A percentile compares a stretch with the other conserved stretches of the same genome.
Evolutionary conservation across 2,113 vertebrate genomes (phyloP).

Genomic region (Alectura lathami): DNA sequence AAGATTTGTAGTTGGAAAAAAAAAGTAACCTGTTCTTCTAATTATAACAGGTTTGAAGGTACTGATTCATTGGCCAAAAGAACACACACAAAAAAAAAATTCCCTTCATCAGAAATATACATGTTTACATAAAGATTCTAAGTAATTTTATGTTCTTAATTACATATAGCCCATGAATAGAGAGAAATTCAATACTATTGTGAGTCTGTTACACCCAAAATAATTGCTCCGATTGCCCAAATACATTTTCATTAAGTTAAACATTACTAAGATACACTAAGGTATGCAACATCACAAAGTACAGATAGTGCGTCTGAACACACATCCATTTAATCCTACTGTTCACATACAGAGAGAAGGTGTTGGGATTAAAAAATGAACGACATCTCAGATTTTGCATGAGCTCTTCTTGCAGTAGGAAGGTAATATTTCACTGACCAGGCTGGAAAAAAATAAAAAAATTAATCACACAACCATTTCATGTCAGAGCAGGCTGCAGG

Average conservation of each 20-base stretch:
- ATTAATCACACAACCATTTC: neutral
- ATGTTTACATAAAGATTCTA: neutral
- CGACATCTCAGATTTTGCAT: neutral
- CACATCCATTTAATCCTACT: neutral
- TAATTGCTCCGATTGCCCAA: neutral
- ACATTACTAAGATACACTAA: neutral
- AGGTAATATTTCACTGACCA: neutral
- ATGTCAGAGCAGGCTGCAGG: neutral
- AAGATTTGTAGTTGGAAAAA: neutral
- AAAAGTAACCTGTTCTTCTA: neutral
- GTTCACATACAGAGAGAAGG: neutral
- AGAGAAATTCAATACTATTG: neutral
- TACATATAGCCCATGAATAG: neutral
- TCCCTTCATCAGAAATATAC: neutral
- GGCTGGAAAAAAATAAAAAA: neutral
- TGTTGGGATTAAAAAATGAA: neutral
- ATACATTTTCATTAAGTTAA: neutral
- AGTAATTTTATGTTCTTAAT: neutral
- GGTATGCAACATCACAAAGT: neutral
- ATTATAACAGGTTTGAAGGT: neutral
- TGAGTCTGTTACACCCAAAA: neutral
- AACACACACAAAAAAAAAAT: neutral
- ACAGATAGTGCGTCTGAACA: neutral
- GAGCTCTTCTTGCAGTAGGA: neutral
- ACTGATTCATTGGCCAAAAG: neutral